Evolutionary conservation across 2,113 vertebrate genomes (phyloP).

Genomic region (Syngnathoides biaculeatus): DNA sequence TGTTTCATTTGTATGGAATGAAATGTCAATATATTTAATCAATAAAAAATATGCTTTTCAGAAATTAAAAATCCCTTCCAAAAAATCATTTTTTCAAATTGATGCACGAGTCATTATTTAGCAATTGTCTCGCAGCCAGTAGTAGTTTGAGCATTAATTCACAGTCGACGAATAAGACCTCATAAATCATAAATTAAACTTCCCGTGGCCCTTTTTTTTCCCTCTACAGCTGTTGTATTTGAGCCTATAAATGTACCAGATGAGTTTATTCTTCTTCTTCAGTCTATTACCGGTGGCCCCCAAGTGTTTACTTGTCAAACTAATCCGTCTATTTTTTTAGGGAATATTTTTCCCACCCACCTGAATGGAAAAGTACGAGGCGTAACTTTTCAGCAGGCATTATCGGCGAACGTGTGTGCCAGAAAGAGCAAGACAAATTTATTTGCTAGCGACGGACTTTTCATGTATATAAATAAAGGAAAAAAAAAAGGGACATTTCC

Average conservation of each 20-base stretch:
- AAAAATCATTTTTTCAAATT: background rate
- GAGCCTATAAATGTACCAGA: background rate
- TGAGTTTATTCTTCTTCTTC: background rate
- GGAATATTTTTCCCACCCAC: background rate
- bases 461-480: slow-evolving; percentile 3
- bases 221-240: background rate
- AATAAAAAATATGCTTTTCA: background rate
- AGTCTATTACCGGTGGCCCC: background rate
- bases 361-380: background rate
- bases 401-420: background rate
- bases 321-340: background rate
- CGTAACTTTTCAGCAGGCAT: background rate
- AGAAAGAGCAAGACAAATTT: too few species aligned
- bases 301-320: background rate
- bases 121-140: background rate
- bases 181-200: background rate
- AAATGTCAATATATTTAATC: background rate
- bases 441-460: too few species aligned
- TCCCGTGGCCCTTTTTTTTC: background rate
- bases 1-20: background rate
- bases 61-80: too few species aligned
- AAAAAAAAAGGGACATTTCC: background rate
- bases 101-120: background rate
- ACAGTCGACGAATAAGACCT: background rate
- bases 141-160: background rate